Conservation (phyloP, 2,113 vertebrate species). For the Lichenostomus cassidix region DNA sequence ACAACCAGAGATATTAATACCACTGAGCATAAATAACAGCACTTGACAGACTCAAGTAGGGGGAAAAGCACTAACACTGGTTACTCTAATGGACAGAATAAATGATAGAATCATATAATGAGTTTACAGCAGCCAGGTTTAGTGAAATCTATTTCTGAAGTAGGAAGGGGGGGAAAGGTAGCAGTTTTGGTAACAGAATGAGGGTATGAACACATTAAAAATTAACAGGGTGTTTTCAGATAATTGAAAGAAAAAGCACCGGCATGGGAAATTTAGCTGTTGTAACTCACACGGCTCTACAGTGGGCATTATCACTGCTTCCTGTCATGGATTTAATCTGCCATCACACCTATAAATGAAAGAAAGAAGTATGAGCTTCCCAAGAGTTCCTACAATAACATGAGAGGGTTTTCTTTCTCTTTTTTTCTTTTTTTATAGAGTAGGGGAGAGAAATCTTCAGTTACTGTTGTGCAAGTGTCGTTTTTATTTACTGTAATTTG, state of each 20-base stretch:
- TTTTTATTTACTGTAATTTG: slow-evolving; percentile 42
- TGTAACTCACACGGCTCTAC: neutral
- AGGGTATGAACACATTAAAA: slow-evolving; percentile 33
- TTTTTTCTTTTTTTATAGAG: neutral
- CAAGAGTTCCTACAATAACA: slow-evolving; percentile 34
- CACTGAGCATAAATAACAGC: slow-evolving; percentile 51
- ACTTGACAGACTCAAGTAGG: slow-evolving; percentile 57
- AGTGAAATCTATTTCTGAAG: slow-evolving; percentile 49
- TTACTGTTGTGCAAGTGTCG: neutral
- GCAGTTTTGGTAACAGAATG: neutral
- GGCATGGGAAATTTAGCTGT: neutral
- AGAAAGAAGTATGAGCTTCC: neutral
- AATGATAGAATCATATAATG: slow-evolving; percentile 29
- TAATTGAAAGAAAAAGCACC: slow-evolving; percentile 25
- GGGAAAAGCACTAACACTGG: slow-evolving; percentile 26
- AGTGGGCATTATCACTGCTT: slow-evolving; percentile 21
- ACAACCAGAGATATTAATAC: slow-evolving; percentile 55
- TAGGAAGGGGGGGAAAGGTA: neutral
- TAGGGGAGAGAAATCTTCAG: neutral
- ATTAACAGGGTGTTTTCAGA: slow-evolving; percentile 56
- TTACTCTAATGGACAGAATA: slow-evolving; percentile 45
- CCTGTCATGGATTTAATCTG: neutral
- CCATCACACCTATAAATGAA: slow-evolving; percentile 1
- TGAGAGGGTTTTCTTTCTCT: neutral
- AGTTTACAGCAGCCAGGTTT: slow-evolving; percentile 34